Conservation (phyloP, 2,113 vertebrate species). For the Aspidoscelis tigris region DNA sequence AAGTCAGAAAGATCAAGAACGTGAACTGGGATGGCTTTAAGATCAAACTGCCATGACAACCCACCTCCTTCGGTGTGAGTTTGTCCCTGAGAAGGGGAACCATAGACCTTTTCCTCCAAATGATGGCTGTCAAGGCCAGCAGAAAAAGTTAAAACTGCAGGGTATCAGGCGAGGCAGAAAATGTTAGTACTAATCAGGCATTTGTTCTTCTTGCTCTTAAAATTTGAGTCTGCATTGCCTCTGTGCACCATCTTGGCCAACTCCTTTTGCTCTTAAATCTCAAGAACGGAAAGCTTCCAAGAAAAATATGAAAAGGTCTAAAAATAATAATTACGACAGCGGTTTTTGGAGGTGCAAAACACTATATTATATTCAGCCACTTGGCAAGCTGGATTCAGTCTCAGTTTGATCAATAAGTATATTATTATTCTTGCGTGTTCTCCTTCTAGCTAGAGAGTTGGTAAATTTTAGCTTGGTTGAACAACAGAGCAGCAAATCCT, state of each 20-base stretch:
- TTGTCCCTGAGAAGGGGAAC: neutral
- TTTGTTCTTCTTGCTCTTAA: neutral
- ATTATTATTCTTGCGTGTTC: neutral
- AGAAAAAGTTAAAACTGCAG: neutral
- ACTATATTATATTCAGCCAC: neutral
- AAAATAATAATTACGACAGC: neutral
- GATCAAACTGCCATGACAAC: neutral
- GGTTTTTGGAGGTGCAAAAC: too few relatives aligned
- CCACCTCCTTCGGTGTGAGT: neutral
- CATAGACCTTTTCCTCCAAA: too few relatives aligned
- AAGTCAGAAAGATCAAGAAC: too few relatives aligned
- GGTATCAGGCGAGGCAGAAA: neutral
- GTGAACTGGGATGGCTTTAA: too few relatives aligned
- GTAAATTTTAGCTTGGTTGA: conserved; percentile 1
- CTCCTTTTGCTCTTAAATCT: neutral
- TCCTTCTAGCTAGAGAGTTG: neutral
- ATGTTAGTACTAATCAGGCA: neutral
- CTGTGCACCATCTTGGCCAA: neutral
- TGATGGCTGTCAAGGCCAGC: too few relatives aligned
- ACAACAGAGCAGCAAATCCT: conserved; percentile 17
- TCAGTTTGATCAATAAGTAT: neutral
- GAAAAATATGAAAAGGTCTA: neutral
- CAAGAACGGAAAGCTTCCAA: neutral
- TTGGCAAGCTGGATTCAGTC: neutral
- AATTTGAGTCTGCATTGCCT: neutral